Conservation (phyloP, 2,113 vertebrate genomes). For the Galemys pyrenaicus region DNA sequence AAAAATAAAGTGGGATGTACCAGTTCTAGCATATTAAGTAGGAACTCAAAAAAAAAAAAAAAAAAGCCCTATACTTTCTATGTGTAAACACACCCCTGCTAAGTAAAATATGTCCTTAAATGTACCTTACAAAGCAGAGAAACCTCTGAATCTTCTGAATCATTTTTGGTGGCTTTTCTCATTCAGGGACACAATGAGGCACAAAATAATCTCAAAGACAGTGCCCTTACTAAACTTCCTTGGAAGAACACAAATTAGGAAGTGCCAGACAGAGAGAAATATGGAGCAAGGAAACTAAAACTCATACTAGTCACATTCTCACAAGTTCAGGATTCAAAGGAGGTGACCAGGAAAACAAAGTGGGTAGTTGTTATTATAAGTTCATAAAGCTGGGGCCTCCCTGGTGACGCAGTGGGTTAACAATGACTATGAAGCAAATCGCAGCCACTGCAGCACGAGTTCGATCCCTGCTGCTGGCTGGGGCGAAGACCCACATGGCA, state of each 20-base stretch:
- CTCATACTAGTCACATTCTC: neutral
- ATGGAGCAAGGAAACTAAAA: constrained; percentile 20
- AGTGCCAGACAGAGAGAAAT: fast-evolving
- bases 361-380: too few species aligned
- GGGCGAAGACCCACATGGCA: too few species aligned
- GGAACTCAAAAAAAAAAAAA: neutral
- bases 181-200: neutral
- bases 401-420: too few species aligned
- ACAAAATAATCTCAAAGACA: constrained; percentile 42
- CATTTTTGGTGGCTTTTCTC: constrained; percentile 34
- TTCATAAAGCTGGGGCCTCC: constrained; percentile 23
- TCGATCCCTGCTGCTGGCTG: too few species aligned
- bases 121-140: neutral
- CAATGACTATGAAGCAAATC: too few species aligned
- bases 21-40: neutral
- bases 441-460: too few species aligned
- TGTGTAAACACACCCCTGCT: neutral
- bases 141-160: neutral
- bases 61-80: neutral
- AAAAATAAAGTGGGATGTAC: neutral
- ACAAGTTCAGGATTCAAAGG: neutral
- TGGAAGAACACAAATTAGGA: constrained; percentile 10
- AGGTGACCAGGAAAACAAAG: constrained; percentile 23
- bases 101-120: neutral
- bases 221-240: neutral